Conservation (phyloP, 2,888 invertebrate genomes). For the Campoletis raptor region DNA sequence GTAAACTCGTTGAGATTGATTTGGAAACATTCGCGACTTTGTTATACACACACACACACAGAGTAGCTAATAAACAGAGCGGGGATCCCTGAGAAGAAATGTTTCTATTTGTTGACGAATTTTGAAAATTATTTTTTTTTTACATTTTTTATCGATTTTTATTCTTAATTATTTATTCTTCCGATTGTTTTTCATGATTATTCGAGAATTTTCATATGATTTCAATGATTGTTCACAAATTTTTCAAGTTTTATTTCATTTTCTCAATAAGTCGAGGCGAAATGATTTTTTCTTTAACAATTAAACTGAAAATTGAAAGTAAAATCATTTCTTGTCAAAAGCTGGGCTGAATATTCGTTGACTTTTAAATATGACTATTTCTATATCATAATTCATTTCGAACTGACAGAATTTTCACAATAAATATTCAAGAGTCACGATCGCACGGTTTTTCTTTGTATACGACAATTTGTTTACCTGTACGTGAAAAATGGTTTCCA, state of each 20-base stretch:
- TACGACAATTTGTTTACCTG: conserved; percentile 4
- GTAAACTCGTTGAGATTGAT: conserved; percentile 73
- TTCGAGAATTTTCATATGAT: not conserved
- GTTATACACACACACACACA: conserved; percentile 25
- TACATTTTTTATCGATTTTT: not conserved
- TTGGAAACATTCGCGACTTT: conserved; percentile 56
- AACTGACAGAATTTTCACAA: too few species aligned
- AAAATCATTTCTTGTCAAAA: too few species aligned
- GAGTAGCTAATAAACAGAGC: conserved; percentile 4
- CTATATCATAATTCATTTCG: too few species aligned
- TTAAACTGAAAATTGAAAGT: too few species aligned
- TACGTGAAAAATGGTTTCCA: not conserved
- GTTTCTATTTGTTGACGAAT: not conserved
- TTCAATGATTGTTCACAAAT: not conserved
- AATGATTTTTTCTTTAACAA: too few species aligned
- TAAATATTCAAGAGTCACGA: too few species aligned
- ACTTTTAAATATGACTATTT: too few species aligned
- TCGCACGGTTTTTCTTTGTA: not conserved
- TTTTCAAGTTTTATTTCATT: too few species aligned
- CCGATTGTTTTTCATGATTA: not conserved
- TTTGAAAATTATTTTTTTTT: not conserved
- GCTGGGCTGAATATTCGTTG: too few species aligned
- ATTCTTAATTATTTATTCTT: not conserved
- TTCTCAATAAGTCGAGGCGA: too few species aligned
- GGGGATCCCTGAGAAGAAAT: not conserved